phyloP scores from a whole-genome alignment of 2,797 vertebrate genomes.

The Sparus aurata region DNA sequence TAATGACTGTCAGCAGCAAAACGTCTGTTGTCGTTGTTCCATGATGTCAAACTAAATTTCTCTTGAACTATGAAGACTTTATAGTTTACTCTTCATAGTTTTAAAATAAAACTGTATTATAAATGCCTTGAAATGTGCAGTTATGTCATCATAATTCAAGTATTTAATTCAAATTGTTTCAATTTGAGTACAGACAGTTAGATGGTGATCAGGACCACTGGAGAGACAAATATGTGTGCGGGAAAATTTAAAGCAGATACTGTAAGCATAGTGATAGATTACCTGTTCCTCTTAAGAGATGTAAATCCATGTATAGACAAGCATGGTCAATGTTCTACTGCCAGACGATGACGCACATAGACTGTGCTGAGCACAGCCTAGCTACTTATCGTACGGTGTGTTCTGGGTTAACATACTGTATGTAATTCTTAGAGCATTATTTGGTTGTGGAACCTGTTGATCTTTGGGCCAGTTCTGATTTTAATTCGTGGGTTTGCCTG shows the following conservation, averaged over 20 bases:
- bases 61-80: background rate
- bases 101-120: background rate
- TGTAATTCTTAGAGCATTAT: too few species aligned
- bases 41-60: background rate
- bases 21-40: background rate
- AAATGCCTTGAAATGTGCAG: background rate
- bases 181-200: too few species aligned
- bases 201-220: background rate
- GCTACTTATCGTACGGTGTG: background rate
- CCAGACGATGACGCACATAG: background rate
- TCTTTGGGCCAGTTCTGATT: too few species aligned
- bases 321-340: background rate
- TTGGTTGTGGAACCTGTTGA: background rate
- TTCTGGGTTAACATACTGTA: slow-evolving; percentile 13
- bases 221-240: too few species aligned
- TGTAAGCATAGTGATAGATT: background rate
- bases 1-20: background rate
- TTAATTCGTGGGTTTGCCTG: too few species aligned
- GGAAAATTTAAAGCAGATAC: background rate
- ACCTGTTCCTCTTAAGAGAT: background rate
- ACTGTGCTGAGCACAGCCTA: background rate
- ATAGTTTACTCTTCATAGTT: background rate
- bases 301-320: background rate
- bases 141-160: background rate
- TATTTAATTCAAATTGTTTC: background rate